phyloP scores from a whole-genome alignment of 2,888 invertebrate species.

The Cyclophora punctaria region DNA sequence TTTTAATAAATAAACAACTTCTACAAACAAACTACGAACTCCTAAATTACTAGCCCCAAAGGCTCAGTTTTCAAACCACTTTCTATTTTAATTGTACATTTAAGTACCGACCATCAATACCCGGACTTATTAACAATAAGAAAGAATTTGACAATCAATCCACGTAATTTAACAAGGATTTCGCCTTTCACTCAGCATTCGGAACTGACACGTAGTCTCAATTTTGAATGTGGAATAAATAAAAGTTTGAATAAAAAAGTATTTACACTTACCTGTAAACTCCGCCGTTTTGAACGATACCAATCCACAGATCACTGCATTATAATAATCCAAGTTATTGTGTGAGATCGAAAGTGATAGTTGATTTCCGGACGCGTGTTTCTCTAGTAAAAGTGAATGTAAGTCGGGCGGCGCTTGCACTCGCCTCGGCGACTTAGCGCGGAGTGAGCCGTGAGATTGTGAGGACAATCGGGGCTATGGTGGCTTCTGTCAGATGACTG shows the following conservation, averaged over 20 bases:
- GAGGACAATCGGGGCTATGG: conserved; percentile 15
- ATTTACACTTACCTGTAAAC: conserved; percentile 40
- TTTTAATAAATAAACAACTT: no score
- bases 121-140: no score
- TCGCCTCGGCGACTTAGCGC: conserved; percentile 45
- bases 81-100: no score
- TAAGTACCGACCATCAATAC: no score
- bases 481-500: conserved; percentile 16
- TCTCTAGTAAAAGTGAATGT: conserved; percentile 38
- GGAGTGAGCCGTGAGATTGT: conserved; percentile 30
- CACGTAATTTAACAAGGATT: conserved; percentile 64
- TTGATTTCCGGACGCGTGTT: conserved; percentile 34
- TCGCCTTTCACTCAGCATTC: conserved; percentile 69
- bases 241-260: conserved; percentile 29
- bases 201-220: conserved; percentile 66
- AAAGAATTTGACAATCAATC: conserved; percentile 41
- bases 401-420: conserved; percentile 42
- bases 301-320: conserved; percentile 37
- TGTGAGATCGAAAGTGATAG: conserved; percentile 49
- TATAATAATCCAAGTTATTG: conserved; percentile 41
- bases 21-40: no score
- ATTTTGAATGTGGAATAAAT: conserved; percentile 42
- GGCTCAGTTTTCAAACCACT: no score
- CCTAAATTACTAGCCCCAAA: no score
- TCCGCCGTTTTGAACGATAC: conserved; percentile 31